Evolutionary conservation across 2,888 invertebrate species (phyloP).

Genomic region (Agrilus cyanescens): DNA sequence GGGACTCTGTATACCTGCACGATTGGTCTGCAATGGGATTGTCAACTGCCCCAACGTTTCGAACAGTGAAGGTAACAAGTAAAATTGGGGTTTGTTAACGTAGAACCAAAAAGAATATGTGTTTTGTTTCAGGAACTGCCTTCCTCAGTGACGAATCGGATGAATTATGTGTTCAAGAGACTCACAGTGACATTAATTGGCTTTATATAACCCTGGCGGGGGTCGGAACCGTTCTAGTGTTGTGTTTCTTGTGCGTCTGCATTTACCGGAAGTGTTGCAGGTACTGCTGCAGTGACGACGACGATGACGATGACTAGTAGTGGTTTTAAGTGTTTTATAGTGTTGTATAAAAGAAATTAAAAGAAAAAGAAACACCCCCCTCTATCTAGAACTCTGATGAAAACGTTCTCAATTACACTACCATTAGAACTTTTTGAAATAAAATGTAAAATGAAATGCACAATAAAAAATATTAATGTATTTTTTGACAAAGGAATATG

Average conservation of each 20-base stretch:
- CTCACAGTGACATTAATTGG: slow-evolving; percentile 29
- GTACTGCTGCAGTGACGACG: slow-evolving; percentile 29
- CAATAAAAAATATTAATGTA: no score
- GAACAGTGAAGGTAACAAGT: slow-evolving; percentile 35
- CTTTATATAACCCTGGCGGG: slow-evolving; percentile 28
- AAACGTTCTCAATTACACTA: no score
- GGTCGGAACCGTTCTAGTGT: slow-evolving; percentile 23
- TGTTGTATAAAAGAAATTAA: no score
- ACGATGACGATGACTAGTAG: not conserved
- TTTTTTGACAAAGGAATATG: no score
- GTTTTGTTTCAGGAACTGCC: slow-evolving; percentile 22
- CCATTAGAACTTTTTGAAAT: no score
- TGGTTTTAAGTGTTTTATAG: no score
- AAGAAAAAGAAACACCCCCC: no score
- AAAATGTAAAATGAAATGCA: no score
- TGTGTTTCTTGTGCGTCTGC: slow-evolving; percentile 32
- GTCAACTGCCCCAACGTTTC: slow-evolving; percentile 74
- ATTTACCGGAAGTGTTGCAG: slow-evolving; percentile 31
- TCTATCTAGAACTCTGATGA: no score
- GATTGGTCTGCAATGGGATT: slow-evolving; percentile 77
- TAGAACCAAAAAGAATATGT: not conserved
- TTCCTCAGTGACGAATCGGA: slow-evolving; percentile 59
- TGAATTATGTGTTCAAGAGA: slow-evolving; percentile 47
- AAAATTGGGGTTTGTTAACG: not conserved
- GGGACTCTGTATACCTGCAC: slow-evolving; percentile 70